These are phyloP conservation scores for Drosophila ananassae DNA, from an alignment of 1,140 invertebrate genomes.

Conservation along the genomic window DNA sequence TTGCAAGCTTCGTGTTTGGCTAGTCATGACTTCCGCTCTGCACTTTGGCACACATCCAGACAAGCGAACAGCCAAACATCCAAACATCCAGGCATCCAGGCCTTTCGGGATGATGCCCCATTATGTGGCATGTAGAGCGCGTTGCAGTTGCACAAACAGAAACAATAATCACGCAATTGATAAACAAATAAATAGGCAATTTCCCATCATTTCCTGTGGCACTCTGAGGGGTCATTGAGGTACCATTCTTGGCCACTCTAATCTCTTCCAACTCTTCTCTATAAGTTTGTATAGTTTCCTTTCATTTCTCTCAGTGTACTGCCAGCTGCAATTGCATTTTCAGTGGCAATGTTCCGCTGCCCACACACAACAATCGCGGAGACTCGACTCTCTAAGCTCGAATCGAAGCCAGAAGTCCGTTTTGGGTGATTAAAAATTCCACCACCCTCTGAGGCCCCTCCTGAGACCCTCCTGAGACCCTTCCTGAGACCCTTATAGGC, in stretches of 20 bases:
- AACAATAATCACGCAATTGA: neutral
- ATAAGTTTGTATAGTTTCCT: neutral
- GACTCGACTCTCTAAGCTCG: conserved; percentile 7
- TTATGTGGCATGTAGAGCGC: conserved; percentile 74
- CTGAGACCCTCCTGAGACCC: neutral
- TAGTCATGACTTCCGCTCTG: conserved; percentile 81
- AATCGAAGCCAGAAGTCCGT: conserved; percentile 47
- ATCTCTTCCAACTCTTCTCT: too few relatives aligned
- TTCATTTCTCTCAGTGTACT: conserved; percentile 2
- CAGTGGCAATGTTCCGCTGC: conserved; percentile 66
- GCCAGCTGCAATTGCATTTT: conserved; percentile 4
- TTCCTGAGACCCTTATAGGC: neutral
- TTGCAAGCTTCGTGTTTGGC: conserved; percentile 70
- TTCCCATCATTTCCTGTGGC: too few relatives aligned
- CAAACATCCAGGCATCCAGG: too few relatives aligned
- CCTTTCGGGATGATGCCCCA: conserved; percentile 53
- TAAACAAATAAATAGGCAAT: conserved; percentile 2
- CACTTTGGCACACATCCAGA: conserved; percentile 66
- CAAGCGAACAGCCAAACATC: conserved; percentile 14
- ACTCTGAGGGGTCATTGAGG: too few relatives aligned
- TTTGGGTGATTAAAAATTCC: conserved; percentile 41
- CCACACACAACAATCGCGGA: conserved; percentile 62
- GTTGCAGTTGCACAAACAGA: conserved; percentile 16
- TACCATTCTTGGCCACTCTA: too few relatives aligned
- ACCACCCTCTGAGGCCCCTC: neutral